phyloP scores from a whole-genome alignment of 2,797 vertebrate species.

The Poliocrania exsul region DNA sequence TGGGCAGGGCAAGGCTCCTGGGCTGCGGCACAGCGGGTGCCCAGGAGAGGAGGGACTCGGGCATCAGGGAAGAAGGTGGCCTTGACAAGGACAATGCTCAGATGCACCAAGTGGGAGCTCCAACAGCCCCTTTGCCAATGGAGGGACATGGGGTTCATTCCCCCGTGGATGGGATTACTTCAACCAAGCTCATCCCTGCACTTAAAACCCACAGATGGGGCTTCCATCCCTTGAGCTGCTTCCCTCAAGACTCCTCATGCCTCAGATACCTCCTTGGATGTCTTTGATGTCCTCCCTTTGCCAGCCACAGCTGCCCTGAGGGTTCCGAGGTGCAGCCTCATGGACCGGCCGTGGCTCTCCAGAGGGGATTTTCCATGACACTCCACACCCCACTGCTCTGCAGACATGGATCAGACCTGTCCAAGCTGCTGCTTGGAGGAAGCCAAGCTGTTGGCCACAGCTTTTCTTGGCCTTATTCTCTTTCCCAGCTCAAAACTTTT shows the following conservation, averaged over 20 bases:
- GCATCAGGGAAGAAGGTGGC: background rate
- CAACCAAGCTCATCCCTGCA: background rate
- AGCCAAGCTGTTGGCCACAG: background rate
- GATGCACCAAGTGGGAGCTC: background rate
- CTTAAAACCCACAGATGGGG: background rate
- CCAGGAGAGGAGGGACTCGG: background rate
- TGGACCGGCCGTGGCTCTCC: background rate
- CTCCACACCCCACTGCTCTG: fast-evolving
- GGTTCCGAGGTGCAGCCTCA: background rate
- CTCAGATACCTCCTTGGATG: background rate
- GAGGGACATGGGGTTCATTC: background rate
- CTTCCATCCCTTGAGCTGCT: background rate
- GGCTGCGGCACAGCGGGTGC: background rate
- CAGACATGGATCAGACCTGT: background rate
- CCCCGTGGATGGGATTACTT: fast-evolving
- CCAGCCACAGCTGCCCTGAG: background rate
- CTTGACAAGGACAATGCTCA: background rate
- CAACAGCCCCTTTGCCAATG: background rate
- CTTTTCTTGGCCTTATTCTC: background rate
- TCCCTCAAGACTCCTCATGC: background rate
- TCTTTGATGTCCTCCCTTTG: background rate
- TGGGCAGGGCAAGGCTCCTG: background rate
- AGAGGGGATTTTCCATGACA: background rate
- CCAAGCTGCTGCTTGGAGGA: background rate
- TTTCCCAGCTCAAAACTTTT: background rate